Base-by-base conservation (phyloP, 2,888 invertebrate species). In the Monoplex corrugatus region DNA sequence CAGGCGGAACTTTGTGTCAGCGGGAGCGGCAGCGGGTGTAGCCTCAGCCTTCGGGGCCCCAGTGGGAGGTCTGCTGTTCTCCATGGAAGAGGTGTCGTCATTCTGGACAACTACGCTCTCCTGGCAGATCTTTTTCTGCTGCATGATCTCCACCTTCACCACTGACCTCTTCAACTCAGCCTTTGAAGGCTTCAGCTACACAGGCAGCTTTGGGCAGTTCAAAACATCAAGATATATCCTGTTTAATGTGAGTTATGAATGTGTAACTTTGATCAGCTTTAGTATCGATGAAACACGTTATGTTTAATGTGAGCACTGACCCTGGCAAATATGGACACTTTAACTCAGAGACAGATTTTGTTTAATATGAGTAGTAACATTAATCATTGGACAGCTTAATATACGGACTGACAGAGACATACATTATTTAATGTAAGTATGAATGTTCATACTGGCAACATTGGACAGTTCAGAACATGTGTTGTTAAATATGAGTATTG, bases 101-200 rank as follows among this genome's bases (percentile, higher is more conserved):
- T 96, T 96, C 92, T 96, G 96, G 96, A 95, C 95, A 23, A 95
- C 95, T 88, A 95, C 95, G 45, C 92, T 96, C 83, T 95, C 96
- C 13, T 96, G 96, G 96, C 96, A 96, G 94, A 96, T 96, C 35
- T 96, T 96, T 92, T 96, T 96, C 91, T 96, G 96, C 89, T 96
- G 96, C 91, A 96, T 96, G 94, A 92, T 96, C 57, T 93, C 96
- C n/a, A 94, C 95, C 3, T 95, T 95, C 91, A 96, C 96, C 19
- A 95, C 95, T 8, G 95, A 95, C 89, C 92, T 96, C 40, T 95
- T 96, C 91, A 96, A 96, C 92, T 95, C 95, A 0, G 94, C 95
- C 8, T 95, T 95, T 90, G 91, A 93, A 85, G 94, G 94, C 13
- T 96, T 96, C 90, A 87, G 91, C 5, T 94, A 94, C 91, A 93